A percentile compares a stretch with the other conserved stretches of the same genome.
phyloP scores from a whole-genome alignment of 2,113 vertebrate species.

The Lagopus muta region DNA sequence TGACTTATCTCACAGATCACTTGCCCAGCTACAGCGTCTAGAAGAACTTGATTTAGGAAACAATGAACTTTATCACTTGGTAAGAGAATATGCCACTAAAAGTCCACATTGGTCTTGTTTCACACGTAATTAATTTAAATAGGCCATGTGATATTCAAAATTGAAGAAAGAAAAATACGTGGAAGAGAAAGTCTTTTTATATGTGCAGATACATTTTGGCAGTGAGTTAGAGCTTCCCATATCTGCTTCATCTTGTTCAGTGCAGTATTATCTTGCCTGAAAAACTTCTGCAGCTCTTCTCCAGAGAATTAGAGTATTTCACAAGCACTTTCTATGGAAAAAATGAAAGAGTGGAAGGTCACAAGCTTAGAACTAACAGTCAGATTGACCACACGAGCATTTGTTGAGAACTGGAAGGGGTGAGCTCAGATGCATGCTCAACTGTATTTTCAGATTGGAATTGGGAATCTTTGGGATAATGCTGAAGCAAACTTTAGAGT shows the following conservation, averaged over 20 bases:
- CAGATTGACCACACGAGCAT: background rate
- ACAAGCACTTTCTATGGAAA: background rate
- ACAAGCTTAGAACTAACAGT: background rate
- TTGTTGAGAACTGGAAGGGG: background rate
- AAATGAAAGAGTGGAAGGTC: background rate
- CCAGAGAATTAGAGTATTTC: background rate
- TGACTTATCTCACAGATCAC: constrained; percentile 82
- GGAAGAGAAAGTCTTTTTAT: background rate
- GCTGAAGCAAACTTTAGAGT: background rate
- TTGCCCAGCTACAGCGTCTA: constrained; percentile 90
- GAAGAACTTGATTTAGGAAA: constrained; percentile 98
- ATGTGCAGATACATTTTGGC: background rate
- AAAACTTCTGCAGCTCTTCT: background rate
- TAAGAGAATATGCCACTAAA: constrained; percentile 74
- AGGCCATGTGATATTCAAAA: background rate
- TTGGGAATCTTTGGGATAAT: background rate
- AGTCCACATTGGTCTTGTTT: background rate
- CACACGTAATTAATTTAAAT: background rate
- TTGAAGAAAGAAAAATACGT: background rate
- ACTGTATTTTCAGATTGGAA: background rate
- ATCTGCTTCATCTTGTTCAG: background rate
- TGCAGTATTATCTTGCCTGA: background rate
- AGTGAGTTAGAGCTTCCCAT: background rate
- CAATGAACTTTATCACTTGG: constrained; percentile 96
- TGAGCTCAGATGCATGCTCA: background rate